Conservation (phyloP, 2,797 vertebrate genomes). For the Tangara arthus region DNA sequence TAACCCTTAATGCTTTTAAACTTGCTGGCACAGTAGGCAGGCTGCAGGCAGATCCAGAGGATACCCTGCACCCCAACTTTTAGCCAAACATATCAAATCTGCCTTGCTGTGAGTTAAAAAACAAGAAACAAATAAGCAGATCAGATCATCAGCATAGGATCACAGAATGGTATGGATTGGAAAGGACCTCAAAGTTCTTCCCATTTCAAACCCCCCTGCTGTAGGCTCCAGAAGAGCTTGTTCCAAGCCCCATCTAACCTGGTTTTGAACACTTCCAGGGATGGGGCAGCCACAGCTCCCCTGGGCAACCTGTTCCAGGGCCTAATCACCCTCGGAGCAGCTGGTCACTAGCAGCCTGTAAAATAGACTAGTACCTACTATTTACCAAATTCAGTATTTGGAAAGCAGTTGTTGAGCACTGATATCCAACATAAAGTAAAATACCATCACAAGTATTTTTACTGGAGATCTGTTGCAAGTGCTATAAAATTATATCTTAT, state of each 20-base stretch:
- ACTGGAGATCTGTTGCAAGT: not conserved
- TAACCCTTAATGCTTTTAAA: not conserved
- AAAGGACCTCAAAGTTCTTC: not conserved
- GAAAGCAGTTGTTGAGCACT: not conserved
- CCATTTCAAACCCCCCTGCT: not conserved
- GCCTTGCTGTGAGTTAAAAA: not conserved
- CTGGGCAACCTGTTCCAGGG: not conserved
- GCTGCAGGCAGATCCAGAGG: not conserved
- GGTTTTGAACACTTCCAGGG: not conserved
- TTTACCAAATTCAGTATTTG: not conserved
- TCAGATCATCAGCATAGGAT: not conserved
- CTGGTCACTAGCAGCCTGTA: not conserved
- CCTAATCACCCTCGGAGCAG: not conserved
- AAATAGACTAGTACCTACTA: not conserved
- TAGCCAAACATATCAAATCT: not conserved
- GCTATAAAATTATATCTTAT: not conserved
- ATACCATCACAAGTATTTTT: not conserved
- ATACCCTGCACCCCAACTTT: not conserved
- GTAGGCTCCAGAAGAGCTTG: not conserved
- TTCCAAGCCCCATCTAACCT: rapidly evolving
- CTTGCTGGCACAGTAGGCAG: not conserved
- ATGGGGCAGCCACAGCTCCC: not conserved
- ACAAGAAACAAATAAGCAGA: not conserved
- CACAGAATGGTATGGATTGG: not conserved
- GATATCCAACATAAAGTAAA: not conserved